Base-by-base conservation (phyloP, 2,113 vertebrate genomes). In the Phainopepla nitens region DNA sequence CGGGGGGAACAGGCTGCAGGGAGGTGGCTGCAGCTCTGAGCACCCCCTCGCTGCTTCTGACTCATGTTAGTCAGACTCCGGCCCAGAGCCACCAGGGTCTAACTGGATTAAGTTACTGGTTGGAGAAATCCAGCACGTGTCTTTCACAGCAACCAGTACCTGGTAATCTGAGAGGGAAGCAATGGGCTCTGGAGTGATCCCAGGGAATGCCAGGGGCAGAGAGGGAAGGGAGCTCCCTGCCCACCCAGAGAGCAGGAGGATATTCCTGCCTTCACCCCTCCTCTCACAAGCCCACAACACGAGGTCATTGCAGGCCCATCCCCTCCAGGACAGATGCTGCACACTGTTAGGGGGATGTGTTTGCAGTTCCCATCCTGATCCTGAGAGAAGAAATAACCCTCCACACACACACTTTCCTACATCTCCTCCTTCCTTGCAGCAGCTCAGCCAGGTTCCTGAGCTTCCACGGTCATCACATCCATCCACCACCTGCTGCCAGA, bases 1-100 rank as follows among this genome's bases (percentile, higher is more conserved):
- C 0, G 0, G 14, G 25, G 45, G 35, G 4, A 28, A 31, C 31
- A 81, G 49, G 45, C 62, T 2, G 5, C 29, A 73, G 24, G 56
- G 64, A 45, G 39, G 8, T 33, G 60, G 25, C 15, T 5, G 20
- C 35, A 70, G 79, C 68, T 54, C 78, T n/a, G 27, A 4, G 1
- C 5, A 9, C 33, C 21, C 36, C 42, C n/a, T 20, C 4, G 2
- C 51, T 47, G 5, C 4, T 80, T 79, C 66, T 47, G 41, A 82
- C 66, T 24, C 7, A 0, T 1, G 0, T 41, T 10, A 70, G 76
- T 23, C 13, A 8, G 27, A 71, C 15, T 7, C 1, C 4, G 70
- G 44, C 39, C 65, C 62, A 77, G 45, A 82, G 69, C 41, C 47
- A 53, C 50, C 7, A 15, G 20, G n/a, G 47, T n/a, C 66, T 64